Percentiles rank a stretch among this genome's conserved stretches.
Evolutionary conservation across 1,140 invertebrate species (phyloP).

Genomic region (Formica selysi): DNA sequence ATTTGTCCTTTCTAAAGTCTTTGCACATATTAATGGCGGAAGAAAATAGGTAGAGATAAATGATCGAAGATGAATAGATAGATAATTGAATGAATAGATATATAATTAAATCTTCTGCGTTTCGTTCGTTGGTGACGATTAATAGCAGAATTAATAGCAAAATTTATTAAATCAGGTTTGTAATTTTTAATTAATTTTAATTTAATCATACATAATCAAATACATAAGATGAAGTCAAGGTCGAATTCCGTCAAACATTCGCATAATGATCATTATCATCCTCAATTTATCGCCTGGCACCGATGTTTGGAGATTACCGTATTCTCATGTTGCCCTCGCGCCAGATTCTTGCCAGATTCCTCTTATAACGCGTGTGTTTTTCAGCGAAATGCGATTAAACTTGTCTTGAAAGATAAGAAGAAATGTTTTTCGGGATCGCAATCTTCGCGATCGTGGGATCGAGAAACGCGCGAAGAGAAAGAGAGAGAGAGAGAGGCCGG

Average conservation of each 20-base stretch:
- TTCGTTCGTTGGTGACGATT: background rate
- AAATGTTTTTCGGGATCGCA: background rate
- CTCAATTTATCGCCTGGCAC: conserved; percentile 79
- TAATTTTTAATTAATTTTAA: background rate
- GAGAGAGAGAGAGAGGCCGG: background rate
- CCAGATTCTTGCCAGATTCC: background rate
- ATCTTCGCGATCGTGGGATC: background rate
- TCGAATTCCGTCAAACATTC: conserved; percentile 77
- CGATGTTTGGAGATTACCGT: conserved; percentile 84
- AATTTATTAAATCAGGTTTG: background rate
- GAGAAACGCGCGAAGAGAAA: background rate
- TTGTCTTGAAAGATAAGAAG: background rate
- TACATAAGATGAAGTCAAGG: background rate
- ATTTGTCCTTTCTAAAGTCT: background rate
- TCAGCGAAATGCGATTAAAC: background rate
- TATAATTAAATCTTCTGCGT: background rate
- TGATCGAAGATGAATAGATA: background rate
- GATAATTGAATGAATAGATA: background rate
- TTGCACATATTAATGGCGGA: background rate
- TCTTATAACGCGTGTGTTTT: background rate
- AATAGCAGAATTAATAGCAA: background rate
- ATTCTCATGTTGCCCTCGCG: conserved; percentile 77
- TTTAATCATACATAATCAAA: background rate
- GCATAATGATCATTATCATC: conserved; percentile 84
- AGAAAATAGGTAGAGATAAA: background rate